Conservation (phyloP, 1,140 invertebrate genomes). For the Aricia agestis region DNA sequence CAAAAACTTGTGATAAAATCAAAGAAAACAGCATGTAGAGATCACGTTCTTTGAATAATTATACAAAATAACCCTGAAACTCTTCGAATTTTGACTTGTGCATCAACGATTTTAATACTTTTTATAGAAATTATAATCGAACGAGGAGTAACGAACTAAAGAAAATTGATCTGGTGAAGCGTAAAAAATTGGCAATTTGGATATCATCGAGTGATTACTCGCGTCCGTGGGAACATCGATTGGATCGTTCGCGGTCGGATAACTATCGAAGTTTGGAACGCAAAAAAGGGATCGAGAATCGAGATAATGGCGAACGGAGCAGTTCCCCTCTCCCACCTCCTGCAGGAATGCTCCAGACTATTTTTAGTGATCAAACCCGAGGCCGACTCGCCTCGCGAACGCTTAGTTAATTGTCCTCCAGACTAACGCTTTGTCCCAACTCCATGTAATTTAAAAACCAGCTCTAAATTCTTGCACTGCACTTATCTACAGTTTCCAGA, state of each 20-base stretch:
- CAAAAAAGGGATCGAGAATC: constrained; percentile 67
- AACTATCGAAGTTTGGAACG: constrained; percentile 49
- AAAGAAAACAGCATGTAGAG: too few relatives aligned
- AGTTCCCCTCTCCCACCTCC: constrained; percentile 36
- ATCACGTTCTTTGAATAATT: too few relatives aligned
- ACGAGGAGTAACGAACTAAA: constrained; percentile 7
- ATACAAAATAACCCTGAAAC: too few relatives aligned
- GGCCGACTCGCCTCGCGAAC: constrained; percentile 38
- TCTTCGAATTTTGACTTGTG: too few relatives aligned
- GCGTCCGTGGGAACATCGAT: constrained; percentile 60
- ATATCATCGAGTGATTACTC: constrained; percentile 54
- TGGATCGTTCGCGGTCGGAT: constrained; percentile 63
- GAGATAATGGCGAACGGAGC: constrained; percentile 59
- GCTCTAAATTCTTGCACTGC: not conserved
- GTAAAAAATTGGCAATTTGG: constrained; percentile 59
- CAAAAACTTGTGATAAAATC: too few relatives aligned
- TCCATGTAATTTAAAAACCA: not conserved
- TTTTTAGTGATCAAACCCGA: constrained; percentile 69
- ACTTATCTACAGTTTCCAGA: not conserved
- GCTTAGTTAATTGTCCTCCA: constrained; percentile 3
- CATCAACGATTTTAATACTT: not conserved
- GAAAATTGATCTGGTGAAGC: constrained; percentile 18
- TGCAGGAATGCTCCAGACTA: constrained; percentile 61
- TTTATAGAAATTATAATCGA: not conserved
- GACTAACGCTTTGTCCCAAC: not conserved